Percentiles rank a stretch among this genome's conserved stretches.
phyloP scores from a whole-genome alignment of 2,113 vertebrate genomes.

The Chaetodon auriga region DNA sequence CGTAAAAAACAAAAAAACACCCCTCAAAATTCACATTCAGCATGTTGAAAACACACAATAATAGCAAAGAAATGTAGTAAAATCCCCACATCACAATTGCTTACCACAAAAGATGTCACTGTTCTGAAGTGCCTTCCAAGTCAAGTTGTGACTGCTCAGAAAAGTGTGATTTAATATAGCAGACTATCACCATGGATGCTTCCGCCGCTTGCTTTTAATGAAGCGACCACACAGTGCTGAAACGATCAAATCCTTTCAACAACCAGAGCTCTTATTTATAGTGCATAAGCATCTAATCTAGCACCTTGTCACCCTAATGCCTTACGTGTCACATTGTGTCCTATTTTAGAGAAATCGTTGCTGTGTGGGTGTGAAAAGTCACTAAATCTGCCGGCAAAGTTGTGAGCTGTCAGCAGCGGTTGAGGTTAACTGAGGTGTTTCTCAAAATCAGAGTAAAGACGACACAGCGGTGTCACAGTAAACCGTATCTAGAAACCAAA shows the following conservation, averaged over 20 bases:
- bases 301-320: background rate
- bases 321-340: constrained; percentile 3
- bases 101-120: background rate
- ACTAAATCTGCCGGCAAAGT: background rate
- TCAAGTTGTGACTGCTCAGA: background rate
- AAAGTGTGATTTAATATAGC: too few species aligned
- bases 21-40: too few species aligned
- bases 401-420: background rate
- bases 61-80: background rate
- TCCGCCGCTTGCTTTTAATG: background rate
- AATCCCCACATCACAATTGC: background rate
- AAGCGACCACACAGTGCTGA: background rate
- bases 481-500: constrained; percentile 21
- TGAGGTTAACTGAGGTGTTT: constrained; percentile 24
- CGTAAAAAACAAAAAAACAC: too few species aligned
- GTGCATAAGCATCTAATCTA: background rate
- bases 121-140: background rate
- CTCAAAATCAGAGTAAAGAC: constrained; percentile 11
- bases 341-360: background rate
- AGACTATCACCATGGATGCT: background rate
- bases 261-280: background rate
- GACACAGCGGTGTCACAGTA: constrained; percentile 11
- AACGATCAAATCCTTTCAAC: background rate
- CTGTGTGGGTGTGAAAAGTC: constrained; percentile 15
- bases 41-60: too few species aligned